phyloP scores from a whole-genome alignment of 2,113 vertebrate species.

The Dicaeum eximium region DNA sequence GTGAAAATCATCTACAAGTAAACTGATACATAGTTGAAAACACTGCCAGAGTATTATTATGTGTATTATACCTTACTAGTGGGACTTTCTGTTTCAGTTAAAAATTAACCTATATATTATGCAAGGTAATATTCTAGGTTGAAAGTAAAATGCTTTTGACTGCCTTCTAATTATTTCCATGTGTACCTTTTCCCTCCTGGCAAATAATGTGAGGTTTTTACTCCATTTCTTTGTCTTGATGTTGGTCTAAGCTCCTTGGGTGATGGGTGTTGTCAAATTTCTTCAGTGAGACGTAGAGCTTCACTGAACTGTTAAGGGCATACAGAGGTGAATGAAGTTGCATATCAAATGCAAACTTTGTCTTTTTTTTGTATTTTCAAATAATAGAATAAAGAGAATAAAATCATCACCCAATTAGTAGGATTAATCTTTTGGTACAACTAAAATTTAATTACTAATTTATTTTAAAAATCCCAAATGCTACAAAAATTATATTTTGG shows the following conservation, averaged over 20 bases:
- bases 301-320: not conserved
- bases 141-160: not conserved
- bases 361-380: not conserved
- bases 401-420: not conserved
- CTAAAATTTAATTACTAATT: not conserved
- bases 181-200: not conserved
- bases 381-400: not conserved
- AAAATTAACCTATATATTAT: not conserved
- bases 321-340: not conserved
- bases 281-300: not conserved
- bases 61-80: not conserved
- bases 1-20: not conserved
- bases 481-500: not conserved
- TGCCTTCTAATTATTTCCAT: not conserved
- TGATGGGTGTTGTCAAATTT: not conserved
- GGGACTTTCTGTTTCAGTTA: not conserved
- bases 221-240: not conserved
- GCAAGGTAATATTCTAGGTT: not conserved
- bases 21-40: not conserved
- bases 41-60: not conserved
- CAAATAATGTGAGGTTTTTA: not conserved
- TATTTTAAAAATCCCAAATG: not conserved
- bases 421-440: not conserved
- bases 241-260: not conserved
- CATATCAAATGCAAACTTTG: not conserved